Percentiles rank a stretch among this genome's conserved stretches.
phyloP scores from a whole-genome alignment of 2,888 invertebrate genomes.

The Amphipyra tragopoginis region DNA sequence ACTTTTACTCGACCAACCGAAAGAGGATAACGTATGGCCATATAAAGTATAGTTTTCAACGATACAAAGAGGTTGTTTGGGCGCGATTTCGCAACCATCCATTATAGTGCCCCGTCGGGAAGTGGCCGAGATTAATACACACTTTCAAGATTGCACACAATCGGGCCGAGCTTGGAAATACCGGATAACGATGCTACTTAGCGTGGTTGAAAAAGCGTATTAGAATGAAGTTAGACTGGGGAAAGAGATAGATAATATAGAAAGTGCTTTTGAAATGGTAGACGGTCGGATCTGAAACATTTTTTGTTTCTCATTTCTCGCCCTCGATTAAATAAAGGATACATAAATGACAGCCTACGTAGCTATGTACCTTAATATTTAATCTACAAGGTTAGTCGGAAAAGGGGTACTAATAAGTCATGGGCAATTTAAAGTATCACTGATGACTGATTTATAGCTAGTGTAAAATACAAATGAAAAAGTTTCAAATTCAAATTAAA shows the following conservation, averaged over 20 bases:
- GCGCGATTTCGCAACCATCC: slow-evolving; percentile 66
- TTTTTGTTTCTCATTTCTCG: background rate
- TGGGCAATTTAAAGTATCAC: no score
- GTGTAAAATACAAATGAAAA: no score
- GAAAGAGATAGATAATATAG: background rate
- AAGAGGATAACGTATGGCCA: slow-evolving; percentile 34
- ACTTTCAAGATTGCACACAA: slow-evolving; percentile 49
- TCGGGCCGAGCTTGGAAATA: slow-evolving; percentile 26
- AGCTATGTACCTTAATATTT: no score
- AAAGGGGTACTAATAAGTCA: no score
- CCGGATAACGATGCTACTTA: slow-evolving; percentile 42
- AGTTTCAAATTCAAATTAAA: no score
- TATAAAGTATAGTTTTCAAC: slow-evolving; percentile 64
- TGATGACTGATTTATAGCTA: no score
- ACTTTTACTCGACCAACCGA: background rate
- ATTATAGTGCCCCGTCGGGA: slow-evolving; percentile 68
- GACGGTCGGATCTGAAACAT: background rate
- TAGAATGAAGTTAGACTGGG: slow-evolving; percentile 4
- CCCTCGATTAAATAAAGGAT: background rate
- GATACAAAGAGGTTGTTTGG: slow-evolving; percentile 65
- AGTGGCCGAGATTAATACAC: slow-evolving; percentile 67
- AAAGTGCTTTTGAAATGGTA: slow-evolving; percentile 6
- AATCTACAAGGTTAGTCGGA: no score
- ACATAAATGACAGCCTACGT: no score
- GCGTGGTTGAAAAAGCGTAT: slow-evolving; percentile 11